These are phyloP conservation scores for Elgonia sp. DNA, from an alignment of 2,888 invertebrate species.

Conservation along the genomic window DNA sequence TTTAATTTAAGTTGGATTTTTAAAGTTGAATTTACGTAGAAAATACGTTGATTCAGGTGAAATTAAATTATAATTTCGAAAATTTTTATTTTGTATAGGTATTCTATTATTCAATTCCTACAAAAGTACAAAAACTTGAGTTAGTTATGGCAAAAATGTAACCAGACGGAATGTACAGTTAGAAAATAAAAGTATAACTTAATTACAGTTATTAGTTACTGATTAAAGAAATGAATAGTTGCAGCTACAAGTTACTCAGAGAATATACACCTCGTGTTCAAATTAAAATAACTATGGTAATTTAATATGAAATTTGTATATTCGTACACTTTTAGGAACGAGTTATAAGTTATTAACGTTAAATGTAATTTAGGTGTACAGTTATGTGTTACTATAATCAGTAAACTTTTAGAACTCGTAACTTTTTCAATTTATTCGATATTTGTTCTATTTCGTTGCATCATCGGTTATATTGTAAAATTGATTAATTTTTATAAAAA, in stretches of 20 bases:
- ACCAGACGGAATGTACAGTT: constrained; percentile 38
- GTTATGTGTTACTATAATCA: constrained; percentile 20
- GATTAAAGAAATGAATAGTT: constrained; percentile 39
- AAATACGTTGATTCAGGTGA: too few relatives aligned
- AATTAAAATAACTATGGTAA: constrained; percentile 38
- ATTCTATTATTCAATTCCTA: too few relatives aligned
- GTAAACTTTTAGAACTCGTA: neutral
- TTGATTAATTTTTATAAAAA: too few relatives aligned
- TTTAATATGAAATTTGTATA: constrained; percentile 28
- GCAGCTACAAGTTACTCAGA: constrained; percentile 13
- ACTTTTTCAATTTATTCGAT: too few relatives aligned
- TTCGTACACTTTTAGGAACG: constrained; percentile 5
- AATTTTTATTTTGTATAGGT: too few relatives aligned
- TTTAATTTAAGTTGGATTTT: too few relatives aligned
- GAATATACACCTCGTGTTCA: neutral
- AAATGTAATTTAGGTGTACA: constrained; percentile 10
- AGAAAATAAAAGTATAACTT: constrained; percentile 44
- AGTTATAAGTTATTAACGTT: neutral
- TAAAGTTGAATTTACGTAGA: too few relatives aligned
- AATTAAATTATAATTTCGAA: too few relatives aligned
- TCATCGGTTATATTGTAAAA: too few relatives aligned
- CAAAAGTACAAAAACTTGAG: neutral
- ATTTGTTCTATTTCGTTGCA: too few relatives aligned
- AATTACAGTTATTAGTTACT: constrained; percentile 50
- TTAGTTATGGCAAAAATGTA: constrained; percentile 27